Base-by-base conservation (phyloP, 2,888 invertebrate species). In the Rotaria socialis region DNA sequence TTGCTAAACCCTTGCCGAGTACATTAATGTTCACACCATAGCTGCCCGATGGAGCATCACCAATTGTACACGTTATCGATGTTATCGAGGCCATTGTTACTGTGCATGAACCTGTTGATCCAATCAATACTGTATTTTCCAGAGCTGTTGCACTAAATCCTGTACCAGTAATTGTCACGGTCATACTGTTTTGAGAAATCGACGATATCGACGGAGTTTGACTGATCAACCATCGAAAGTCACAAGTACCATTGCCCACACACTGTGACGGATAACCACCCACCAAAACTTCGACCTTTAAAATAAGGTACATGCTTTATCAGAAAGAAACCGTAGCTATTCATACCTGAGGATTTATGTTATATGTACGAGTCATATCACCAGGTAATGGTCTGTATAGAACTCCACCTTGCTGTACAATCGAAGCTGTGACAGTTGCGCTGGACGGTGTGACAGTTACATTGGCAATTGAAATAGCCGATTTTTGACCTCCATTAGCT, bases 401-500 rank as follows among this genome's bases (percentile, higher is more conserved):
- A 74, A 84, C 47, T 52, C 84, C 27, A 56, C 86, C 86, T 47
- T 16, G 16, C 85, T 86, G 74, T 22, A 74, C 41, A 11, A 27
- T 47, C 1, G 24, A 41, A 47, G 85, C 41, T 14, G 43, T 85
- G 11, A 86, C 85, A 47, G 50, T 41, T 14, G 43, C 41, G 22
- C 16, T 24, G 55, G 16, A 41, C 85, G 85, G 85, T 27, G 4
- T 41, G 19, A 86, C 24, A 0, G 16, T 5, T 22, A 27, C 27
- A 55, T 75, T 74, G 2, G 35, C 0, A 5, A 85, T 24, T 11
- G 47, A 27, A 1, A 86, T 35, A 35, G 27, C 16, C 27, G 85
- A 41, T 67, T 86, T 86, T 5, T 85, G 41, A 19, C 86, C 86
- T 58, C 86, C 86, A 67, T 67, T 67, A 27, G 74, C 22, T 19